Conservation (phyloP, 2,113 vertebrate genomes). For the Oceanodroma tethys region DNA sequence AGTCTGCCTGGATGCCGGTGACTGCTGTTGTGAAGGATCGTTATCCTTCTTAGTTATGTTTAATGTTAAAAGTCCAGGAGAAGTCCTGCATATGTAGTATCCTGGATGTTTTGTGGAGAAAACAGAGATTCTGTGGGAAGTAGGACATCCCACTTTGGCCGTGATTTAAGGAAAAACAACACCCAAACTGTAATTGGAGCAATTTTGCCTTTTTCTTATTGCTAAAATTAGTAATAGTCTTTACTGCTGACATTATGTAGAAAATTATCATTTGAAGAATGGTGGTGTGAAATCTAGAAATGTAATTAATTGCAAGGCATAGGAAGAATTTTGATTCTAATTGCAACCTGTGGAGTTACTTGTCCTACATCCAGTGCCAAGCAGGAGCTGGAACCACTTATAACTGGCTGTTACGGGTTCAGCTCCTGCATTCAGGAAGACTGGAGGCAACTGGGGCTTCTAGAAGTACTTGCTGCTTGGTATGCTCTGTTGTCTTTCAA, state of each 20-base stretch:
- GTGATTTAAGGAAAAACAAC: not conserved
- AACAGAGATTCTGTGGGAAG: not conserved
- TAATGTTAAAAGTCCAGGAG: not conserved
- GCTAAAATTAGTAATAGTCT: not conserved
- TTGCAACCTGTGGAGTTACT: not conserved
- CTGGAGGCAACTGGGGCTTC: not conserved
- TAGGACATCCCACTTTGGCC: not conserved
- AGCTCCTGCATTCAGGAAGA: not conserved
- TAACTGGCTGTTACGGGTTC: not conserved
- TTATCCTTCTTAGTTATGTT: not conserved
- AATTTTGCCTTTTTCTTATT: not conserved
- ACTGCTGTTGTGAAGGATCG: not conserved
- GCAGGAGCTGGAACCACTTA: not conserved
- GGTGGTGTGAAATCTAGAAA: not conserved
- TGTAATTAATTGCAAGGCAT: not conserved
- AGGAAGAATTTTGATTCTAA: not conserved
- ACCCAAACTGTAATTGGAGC: not conserved
- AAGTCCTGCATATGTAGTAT: not conserved
- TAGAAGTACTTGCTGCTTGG: not conserved
- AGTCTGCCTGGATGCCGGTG: not conserved
- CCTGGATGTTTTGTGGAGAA: not conserved
- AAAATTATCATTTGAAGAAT: not conserved
- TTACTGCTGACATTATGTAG: not conserved
- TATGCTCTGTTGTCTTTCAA: not conserved
- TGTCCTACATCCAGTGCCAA: not conserved